Evolutionary conservation across 2,113 vertebrate genomes (phyloP), one percentile per base, ranked within the genome.

Genomic region (Podarcis muralis): DNA sequence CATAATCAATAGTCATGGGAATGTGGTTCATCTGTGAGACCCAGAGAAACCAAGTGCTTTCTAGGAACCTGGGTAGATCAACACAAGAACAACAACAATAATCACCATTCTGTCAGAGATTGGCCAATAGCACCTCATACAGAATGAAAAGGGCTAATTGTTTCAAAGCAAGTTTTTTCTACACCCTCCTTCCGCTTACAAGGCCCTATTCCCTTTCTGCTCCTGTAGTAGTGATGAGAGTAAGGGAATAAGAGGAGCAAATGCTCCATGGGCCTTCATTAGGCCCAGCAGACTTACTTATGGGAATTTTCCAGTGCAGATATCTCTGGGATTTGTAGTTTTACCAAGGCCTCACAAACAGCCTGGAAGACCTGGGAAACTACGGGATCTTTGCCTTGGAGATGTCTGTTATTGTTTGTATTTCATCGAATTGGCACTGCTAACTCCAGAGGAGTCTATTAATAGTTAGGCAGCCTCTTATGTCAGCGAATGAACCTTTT

Each of bases 21-120:
- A 92, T 84, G 88, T 97, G 97, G 65, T 96, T 97, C 97, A 97
- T 97, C 84, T 97, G 96, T 1, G 96, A 96, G 12, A 97, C 62
- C 97, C 96, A 97, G 84, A 97, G 95, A 94, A 97, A 97, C 97
- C 96, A 97, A 88, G 95, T 96, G 32, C 96, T 97, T 90, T 97
- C 97, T 83, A 97, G 83, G 90, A 97, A 94, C 89, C 97, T 97
- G 91, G 27, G 76, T 66, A 88, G 0, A 87, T 53, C 88, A 91
- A 88, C 53, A 81, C 35, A 89, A 53, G 9, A 53, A 53, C 48
- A 48, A 48, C 23, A 35, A 66, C 16, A 88, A 74, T 0, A 65
- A 32, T 53, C 43, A 71, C 2, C 32, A 80, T 35, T 12, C 25
- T 30, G 5, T 48, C 40, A 68, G 76, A 69, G 12, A 43, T 43